Conservation (phyloP, 2,113 vertebrate species). For the Gasterosteus aculeatus region DNA sequence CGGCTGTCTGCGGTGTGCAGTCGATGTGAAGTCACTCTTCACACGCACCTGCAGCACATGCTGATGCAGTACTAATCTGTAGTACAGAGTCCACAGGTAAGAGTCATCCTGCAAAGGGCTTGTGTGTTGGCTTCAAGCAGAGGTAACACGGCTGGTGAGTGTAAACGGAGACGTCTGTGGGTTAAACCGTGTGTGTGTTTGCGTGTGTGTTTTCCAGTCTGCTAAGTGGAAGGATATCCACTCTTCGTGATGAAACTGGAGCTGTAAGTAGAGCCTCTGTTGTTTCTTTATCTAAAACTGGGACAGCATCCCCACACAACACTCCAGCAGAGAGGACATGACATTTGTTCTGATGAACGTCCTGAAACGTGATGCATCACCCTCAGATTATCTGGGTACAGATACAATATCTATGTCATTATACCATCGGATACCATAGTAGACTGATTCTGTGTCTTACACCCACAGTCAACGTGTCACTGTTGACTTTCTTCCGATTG, state of each 20-base stretch:
- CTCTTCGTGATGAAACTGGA: conserved; percentile 98
- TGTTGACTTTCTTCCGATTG: not conserved
- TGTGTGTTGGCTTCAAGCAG: conserved; percentile 3
- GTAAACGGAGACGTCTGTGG: conserved; percentile 36
- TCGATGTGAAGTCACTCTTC: not conserved
- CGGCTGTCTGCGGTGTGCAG: conserved; percentile 35
- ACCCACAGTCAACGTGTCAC: conserved; percentile 1
- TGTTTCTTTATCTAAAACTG: conserved; percentile 21
- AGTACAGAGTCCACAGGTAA: conserved; percentile 4
- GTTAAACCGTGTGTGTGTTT: conserved; percentile 30
- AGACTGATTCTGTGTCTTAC: not conserved
- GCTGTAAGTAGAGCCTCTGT: conserved; percentile 88
- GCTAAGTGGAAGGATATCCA: conserved; percentile 98
- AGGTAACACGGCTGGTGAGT: conserved; percentile 13
- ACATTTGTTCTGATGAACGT: conserved; percentile 19
- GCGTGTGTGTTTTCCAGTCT: conserved; percentile 83
- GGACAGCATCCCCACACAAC: conserved; percentile 16
- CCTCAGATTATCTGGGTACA: not conserved
- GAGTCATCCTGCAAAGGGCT: not conserved
- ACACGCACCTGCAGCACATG: not conserved
- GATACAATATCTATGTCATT: not conserved
- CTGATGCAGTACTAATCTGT: conserved; percentile 7
- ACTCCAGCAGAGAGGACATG: conserved; percentile 7
- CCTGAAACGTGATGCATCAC: conserved; percentile 2
- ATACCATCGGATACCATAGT: not conserved